Evolutionary conservation across 2,113 vertebrate species (phyloP).

Genomic region (Mormyrus iriodes): DNA sequence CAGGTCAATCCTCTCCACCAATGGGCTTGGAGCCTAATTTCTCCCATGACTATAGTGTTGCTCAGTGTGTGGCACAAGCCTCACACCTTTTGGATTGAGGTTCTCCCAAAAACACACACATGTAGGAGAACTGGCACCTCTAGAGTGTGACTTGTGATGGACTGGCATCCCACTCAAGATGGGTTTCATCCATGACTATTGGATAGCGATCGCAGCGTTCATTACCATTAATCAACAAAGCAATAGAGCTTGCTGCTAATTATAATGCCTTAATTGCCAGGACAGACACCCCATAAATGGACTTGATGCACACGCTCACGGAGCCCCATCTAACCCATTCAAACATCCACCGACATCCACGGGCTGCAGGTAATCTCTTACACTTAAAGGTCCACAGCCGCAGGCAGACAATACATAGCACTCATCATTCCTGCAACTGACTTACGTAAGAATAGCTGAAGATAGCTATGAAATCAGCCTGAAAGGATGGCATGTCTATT

Average conservation of each 20-base stretch:
- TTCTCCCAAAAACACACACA: neutral
- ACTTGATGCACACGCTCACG: neutral
- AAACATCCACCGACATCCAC: neutral
- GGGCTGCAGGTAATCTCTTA: neutral
- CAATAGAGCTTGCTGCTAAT: neutral
- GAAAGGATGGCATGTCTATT: neutral
- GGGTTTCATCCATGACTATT: neutral
- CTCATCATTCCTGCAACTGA: neutral
- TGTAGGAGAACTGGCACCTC: neutral
- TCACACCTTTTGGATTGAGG: neutral
- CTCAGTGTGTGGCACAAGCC: neutral
- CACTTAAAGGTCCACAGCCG: neutral
- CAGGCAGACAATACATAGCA: neutral
- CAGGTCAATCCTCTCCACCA: neutral
- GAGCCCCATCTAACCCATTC: neutral
- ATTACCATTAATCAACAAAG: neutral
- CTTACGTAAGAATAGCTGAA: neutral
- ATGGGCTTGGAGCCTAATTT: neutral
- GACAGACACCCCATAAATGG: neutral
- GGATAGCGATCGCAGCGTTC: neutral
- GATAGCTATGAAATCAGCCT: neutral
- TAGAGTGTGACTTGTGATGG: neutral
- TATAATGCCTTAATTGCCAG: neutral
- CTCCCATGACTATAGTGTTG: neutral
- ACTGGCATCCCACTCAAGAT: neutral